Conservation (phyloP, 2,113 vertebrate genomes). For the Sakesphorus luctuosus region DNA sequence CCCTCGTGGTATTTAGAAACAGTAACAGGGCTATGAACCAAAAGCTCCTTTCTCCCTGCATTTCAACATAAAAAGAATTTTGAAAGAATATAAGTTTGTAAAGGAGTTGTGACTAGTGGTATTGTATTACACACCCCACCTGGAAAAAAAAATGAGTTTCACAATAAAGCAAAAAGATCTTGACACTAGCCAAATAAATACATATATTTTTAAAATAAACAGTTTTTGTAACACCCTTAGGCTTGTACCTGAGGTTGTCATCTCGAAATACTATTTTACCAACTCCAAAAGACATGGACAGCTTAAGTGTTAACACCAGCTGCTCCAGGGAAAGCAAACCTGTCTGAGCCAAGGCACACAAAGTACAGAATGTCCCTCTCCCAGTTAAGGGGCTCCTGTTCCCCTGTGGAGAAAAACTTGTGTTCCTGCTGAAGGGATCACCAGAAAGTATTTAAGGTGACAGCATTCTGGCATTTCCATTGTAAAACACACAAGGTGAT, state of each 20-base stretch:
- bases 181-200: neutral
- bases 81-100: neutral
- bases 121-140: neutral
- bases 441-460: neutral
- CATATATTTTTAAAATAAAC: too few species aligned
- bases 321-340: neutral
- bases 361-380: neutral
- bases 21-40: neutral
- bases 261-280: neutral
- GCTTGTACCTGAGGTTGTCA: neutral
- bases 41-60: neutral
- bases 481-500: neutral
- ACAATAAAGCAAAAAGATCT: neutral
- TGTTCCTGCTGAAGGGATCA: neutral
- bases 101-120: neutral
- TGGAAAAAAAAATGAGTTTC: neutral
- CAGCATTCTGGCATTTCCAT: neutral
- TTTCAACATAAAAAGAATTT: neutral
- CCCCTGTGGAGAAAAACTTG: accelerated
- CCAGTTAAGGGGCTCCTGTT: neutral
- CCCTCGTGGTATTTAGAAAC: neutral
- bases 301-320: neutral
- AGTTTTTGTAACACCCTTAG: neutral
- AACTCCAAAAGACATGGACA: neutral
- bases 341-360: neutral